Evolutionary conservation across 1,140 invertebrate species (phyloP).

Genomic region (fruit fly (Drosophila melanogaster)): Release_6_plus_ISO1_MT NT_033779.5:17579501-17580000

Average conservation of each 20-base stretch:
- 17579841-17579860: constrained; percentile 79
- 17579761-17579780: constrained; percentile 79
- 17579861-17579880: constrained; percentile 62
- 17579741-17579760: constrained; percentile 80
- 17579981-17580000: not conserved
- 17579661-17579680: constrained; percentile 47
- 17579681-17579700: constrained; percentile 45
- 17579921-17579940: constrained; percentile 12
- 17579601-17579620: constrained; percentile 51
- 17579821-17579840: constrained; percentile 79
- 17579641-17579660: constrained; percentile 61
- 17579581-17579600: constrained; percentile 68
- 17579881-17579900: constrained; percentile 26
- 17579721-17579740: constrained; percentile 44
- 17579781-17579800: constrained; percentile 57
- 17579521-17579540: constrained; percentile 49
- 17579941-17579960: not conserved
- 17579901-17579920: not conserved
- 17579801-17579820: constrained; percentile 22
- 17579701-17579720: constrained; percentile 67
- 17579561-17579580: constrained; percentile 71
- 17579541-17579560: constrained; percentile 82
- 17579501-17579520: constrained; percentile 47
- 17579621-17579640: constrained; percentile 37
- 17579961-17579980: not conserved